Conservation (phyloP, 2,113 vertebrate species). For the Micromys minutus region DNA sequence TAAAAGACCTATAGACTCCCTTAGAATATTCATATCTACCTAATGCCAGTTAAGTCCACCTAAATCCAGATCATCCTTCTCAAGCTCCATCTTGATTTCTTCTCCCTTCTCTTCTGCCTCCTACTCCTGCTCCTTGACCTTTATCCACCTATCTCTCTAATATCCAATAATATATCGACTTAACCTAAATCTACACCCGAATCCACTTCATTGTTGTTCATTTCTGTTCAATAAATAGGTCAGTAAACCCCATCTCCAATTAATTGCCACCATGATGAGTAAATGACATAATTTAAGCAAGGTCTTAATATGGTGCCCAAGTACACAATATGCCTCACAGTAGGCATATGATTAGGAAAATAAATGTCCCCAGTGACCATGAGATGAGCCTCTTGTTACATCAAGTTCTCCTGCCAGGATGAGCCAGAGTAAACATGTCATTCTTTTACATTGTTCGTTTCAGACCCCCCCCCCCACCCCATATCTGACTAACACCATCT, state of each 20-base stretch:
- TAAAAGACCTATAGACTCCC: no score
- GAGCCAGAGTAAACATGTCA: no score
- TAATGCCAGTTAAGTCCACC: no score
- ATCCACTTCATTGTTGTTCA: rapidly evolving
- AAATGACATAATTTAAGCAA: background rate
- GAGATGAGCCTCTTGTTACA: background rate
- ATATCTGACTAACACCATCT: background rate
- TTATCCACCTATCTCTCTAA: no score
- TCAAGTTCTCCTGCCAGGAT: background rate
- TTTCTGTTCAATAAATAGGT: background rate
- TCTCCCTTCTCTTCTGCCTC: no score
- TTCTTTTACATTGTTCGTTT: background rate
- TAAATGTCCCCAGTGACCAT: no score
- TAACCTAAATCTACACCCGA: no score
- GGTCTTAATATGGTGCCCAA: background rate
- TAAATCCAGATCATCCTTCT: no score
- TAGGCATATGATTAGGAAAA: background rate
- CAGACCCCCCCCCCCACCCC: background rate
- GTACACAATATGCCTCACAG: rapidly evolving
- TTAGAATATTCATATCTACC: no score
- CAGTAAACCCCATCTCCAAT: background rate
- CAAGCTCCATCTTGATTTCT: no score
- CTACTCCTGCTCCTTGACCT: no score
- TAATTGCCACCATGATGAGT: background rate
- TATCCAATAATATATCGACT: no score